Percentiles rank a stretch among this genome's conserved stretches.
phyloP scores from a whole-genome alignment of 2,797 vertebrate species.

The Okamejei kenojei region DNA sequence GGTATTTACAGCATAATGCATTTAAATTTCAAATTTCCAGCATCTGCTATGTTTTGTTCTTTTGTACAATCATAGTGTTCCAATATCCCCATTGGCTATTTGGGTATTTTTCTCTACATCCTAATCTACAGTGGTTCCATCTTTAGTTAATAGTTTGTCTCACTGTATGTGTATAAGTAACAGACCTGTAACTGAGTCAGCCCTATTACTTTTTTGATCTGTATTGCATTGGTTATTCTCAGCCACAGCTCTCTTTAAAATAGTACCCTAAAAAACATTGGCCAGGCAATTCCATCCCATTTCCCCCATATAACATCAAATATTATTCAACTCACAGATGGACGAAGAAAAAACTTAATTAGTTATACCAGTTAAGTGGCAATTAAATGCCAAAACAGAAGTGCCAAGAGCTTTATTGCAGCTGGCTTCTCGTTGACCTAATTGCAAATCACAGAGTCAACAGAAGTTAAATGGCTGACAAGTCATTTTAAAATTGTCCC shows the following conservation, averaged over 20 bases:
- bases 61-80: not conserved
- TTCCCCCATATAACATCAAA: not conserved
- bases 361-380: not conserved
- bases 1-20: too few relatives aligned
- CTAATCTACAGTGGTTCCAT: not conserved
- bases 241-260: not conserved
- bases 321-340: not conserved
- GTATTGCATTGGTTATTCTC: not conserved
- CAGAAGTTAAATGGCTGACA: not conserved
- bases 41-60: too few relatives aligned
- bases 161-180: not conserved
- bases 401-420: not conserved
- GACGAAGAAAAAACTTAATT: not conserved
- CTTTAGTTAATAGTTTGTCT: not conserved
- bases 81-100: not conserved
- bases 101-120: not conserved
- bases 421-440: not conserved
- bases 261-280: not conserved
- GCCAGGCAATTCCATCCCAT: not conserved
- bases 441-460: slow-evolving; percentile 7
- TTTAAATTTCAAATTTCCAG: too few relatives aligned
- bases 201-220: not conserved
- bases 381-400: slow-evolving; percentile 6
- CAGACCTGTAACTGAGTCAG: not conserved
- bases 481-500: not conserved